Percentiles rank a stretch among this genome's conserved stretches.
Conservation (phyloP, 2,113 vertebrate genomes). For the Pterocles burchelli region DNA sequence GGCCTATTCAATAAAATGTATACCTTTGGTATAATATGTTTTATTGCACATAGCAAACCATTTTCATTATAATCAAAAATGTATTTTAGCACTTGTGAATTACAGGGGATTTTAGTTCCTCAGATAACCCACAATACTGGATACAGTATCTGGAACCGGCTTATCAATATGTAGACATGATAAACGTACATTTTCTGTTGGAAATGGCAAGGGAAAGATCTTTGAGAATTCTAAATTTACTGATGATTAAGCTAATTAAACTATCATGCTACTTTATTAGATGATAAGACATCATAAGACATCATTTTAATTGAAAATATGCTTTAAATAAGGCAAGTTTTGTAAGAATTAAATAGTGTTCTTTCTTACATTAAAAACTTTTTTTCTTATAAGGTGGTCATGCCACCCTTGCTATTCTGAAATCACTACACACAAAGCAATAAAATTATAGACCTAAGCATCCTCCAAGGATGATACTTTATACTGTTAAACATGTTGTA, state of each 20-base stretch:
- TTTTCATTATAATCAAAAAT: constrained; percentile 62
- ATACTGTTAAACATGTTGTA: constrained; percentile 32
- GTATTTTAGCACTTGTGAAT: constrained; percentile 55
- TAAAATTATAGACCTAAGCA: constrained; percentile 46
- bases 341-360: constrained; percentile 7
- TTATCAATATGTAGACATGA: not conserved
- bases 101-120: constrained; percentile 38
- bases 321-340: constrained; percentile 65
- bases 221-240: constrained; percentile 17
- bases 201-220: constrained; percentile 10
- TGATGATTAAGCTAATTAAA: constrained; percentile 3
- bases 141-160: not conserved
- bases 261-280: constrained; percentile 31
- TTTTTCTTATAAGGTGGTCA: not conserved
- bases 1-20: constrained; percentile 63
- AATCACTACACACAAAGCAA: constrained; percentile 50
- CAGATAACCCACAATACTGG: constrained; percentile 9
- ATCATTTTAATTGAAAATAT: constrained; percentile 64
- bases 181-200: not conserved
- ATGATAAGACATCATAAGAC: constrained; percentile 45
- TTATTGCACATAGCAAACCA: constrained; percentile 64
- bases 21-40: constrained; percentile 56
- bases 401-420: constrained; percentile 4
- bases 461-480: constrained; percentile 55
- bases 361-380: constrained; percentile 16